phyloP scores from a whole-genome alignment of 1,140 invertebrate genomes.

The Helicorthomorpha holstii region DNA sequence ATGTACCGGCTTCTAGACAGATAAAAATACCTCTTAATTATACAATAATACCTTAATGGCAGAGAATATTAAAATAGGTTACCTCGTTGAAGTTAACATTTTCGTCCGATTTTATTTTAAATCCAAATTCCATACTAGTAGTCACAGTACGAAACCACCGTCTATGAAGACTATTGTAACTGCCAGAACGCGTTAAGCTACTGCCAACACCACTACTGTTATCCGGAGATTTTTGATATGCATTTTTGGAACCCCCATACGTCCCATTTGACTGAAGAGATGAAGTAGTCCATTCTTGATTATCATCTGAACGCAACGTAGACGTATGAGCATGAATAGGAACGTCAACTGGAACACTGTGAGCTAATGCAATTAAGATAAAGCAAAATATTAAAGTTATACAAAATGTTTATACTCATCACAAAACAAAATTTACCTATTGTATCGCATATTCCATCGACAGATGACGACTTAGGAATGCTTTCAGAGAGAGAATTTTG shows the following conservation, averaged over 20 bases:
- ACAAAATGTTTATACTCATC: no score
- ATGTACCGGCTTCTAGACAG: not conserved
- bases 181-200: constrained; percentile 15
- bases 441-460: no score
- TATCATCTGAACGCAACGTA: constrained; percentile 22
- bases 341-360: constrained; percentile 27
- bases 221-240: constrained; percentile 7
- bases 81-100: no score
- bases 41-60: not conserved
- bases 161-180: constrained; percentile 33
- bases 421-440: no score
- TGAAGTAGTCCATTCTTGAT: constrained; percentile 13
- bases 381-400: not conserved
- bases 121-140: constrained; percentile 30
- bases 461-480: not conserved
- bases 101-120: not conserved
- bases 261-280: constrained; percentile 11
- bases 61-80: not conserved
- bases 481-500: not conserved
- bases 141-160: constrained; percentile 34
- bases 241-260: constrained; percentile 8
- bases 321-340: constrained; percentile 16
- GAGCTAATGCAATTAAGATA: constrained; percentile 16
- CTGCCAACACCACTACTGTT: constrained; percentile 1
- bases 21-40: not conserved